Evolutionary conservation across 2,113 vertebrate species (phyloP), one percentile per base, ranked within the genome.

Genomic region (Scopus umbretta): DNA sequence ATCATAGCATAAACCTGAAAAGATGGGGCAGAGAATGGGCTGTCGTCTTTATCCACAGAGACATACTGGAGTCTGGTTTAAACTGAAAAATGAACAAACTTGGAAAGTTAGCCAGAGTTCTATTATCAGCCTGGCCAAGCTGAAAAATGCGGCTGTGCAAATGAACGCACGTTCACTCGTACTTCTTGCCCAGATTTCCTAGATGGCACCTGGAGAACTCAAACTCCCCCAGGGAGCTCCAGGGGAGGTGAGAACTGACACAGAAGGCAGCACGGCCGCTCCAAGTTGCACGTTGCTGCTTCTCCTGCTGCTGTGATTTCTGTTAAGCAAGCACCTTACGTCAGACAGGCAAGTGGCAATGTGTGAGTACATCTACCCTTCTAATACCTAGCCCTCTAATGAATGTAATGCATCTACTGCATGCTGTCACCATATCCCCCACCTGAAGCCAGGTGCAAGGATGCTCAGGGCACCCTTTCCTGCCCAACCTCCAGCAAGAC

Each of bases 181-280:
- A 16, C 47, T 6, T 68, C 75, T 62, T 90, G 80, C 88, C 80
- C 72, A 38, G 32, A 58, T 88, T 74, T 86, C 76, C 61, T 58
- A 3, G 13, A 58, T 0, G n/a, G 65, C 86, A 52, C 85, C 66
- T 70, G 84, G 20, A 50, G 66, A 53, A 63, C 72, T 83, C 5
- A 3, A 65, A 32, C 6, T 5, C 1, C 0, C 1, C 0, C 11
- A 0, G 2, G 34, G 34, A 80, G 82, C 66, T 43, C 34, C 66
- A 29, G 13, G 9, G 26, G 14, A 91, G 66, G 71, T 38, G 82
- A 74, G 92, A 94, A 29, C 10, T n/a, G 58, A 4, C 50, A 5
- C 50, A 53, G 88, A 72, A 80, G 55, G 82, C 34, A 68, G 55
- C 21, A 16, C 1, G 30, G n/a, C 21, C 3, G 1, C 36, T 34